Evolutionary conservation across 2,797 vertebrate species (phyloP).

Genomic region (Melanotaenia parkinsoni): DNA sequence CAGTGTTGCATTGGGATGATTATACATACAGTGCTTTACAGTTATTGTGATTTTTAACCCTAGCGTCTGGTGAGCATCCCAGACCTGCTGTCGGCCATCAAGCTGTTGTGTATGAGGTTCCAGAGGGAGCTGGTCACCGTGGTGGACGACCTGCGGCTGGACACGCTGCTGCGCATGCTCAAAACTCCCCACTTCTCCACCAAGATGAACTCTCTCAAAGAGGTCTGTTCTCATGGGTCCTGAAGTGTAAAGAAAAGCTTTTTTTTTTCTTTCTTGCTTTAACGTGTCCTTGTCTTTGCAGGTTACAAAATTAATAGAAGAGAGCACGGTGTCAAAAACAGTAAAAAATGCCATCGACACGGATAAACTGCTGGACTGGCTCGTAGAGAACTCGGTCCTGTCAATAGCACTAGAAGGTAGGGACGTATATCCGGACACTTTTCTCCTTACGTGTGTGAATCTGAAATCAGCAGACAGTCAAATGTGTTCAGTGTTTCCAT

Average conservation of each 20-base stretch:
- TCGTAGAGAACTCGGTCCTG: constrained; percentile 97
- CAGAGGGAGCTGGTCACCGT: constrained; percentile 93
- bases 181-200: constrained; percentile 99
- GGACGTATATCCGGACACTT: neutral
- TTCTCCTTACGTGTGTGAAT: neutral
- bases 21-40: neutral
- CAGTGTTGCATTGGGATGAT: neutral
- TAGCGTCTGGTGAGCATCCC: constrained; percentile 98
- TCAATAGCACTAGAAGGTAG: constrained; percentile 98
- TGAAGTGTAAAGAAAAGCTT: neutral
- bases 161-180: constrained; percentile 96
- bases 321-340: constrained; percentile 97
- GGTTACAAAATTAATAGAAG: constrained; percentile 99
- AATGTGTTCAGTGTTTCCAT: neutral
- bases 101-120: constrained; percentile 98
- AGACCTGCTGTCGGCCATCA: constrained; percentile 97
- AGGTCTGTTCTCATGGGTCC: constrained; percentile 79
- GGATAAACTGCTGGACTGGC: constrained; percentile 95
- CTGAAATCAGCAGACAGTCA: neutral
- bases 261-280: neutral
- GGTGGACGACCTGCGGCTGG: constrained; percentile 94
- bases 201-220: constrained; percentile 99
- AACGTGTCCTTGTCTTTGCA: constrained; percentile 53
- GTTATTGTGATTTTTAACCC: constrained; percentile 12
- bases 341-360: constrained; percentile 99